Percentiles rank a stretch among this genome's conserved stretches.
Evolutionary conservation across 2,888 invertebrate species (phyloP).

Genomic region (Ophioninae sp.): DNA sequence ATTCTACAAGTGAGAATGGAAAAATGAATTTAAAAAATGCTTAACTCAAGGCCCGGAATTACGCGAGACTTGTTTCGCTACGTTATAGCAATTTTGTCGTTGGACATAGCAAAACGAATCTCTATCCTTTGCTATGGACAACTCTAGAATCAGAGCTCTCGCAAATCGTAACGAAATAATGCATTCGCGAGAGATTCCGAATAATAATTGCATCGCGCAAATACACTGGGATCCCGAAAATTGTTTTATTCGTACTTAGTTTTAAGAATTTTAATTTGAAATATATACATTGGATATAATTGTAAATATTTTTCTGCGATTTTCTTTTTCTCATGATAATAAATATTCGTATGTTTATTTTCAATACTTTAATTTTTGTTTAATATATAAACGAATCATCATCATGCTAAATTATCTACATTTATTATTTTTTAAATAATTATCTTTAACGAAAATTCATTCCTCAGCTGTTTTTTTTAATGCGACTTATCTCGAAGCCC

Average conservation of each 20-base stretch:
- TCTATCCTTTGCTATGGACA: neutral
- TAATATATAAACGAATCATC: too few species aligned
- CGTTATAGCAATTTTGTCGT: constrained; percentile 14
- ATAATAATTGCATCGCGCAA: neutral
- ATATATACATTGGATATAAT: too few species aligned
- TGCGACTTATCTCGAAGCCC: too few species aligned
- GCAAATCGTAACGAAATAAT: neutral
- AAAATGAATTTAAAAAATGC: neutral
- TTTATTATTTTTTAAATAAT: too few species aligned
- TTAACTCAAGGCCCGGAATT: neutral
- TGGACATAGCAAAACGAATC: constrained; percentile 4
- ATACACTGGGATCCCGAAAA: neutral
- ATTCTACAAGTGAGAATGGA: neutral
- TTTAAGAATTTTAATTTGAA: too few species aligned
- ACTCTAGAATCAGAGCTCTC: neutral
- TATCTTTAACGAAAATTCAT: too few species aligned
- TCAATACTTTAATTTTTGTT: too few species aligned
- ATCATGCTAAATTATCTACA: too few species aligned
- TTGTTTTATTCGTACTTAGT: neutral
- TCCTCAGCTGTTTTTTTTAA: too few species aligned
- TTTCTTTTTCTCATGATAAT: too few species aligned
- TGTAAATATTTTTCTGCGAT: too few species aligned
- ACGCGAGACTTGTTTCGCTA: neutral
- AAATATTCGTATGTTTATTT: too few species aligned
- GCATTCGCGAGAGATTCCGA: neutral